These are phyloP conservation scores for Meiosimyza decipiens DNA, from an alignment of 2,888 invertebrate genomes.

Conservation along the genomic window DNA sequence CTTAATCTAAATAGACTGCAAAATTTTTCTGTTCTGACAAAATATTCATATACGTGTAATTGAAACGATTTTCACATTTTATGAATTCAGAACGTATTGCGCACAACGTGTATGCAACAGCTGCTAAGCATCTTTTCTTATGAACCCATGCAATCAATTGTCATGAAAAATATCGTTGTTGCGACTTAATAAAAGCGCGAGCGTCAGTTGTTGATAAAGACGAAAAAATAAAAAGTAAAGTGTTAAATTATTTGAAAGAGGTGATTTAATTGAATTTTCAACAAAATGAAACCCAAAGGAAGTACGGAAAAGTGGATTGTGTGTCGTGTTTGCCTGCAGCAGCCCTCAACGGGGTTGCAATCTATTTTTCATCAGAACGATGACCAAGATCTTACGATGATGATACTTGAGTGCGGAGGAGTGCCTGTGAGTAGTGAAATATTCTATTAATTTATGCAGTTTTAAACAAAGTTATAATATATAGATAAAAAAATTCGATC, in stretches of 20 bases:
- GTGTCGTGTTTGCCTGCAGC: conserved; percentile 58
- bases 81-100: too few relatives aligned
- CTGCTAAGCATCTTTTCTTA: too few relatives aligned
- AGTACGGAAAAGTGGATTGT: conserved; percentile 59
- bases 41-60: too few relatives aligned
- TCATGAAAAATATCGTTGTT: conserved; percentile 9
- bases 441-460: conserved; percentile 6
- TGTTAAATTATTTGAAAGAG: background rate
- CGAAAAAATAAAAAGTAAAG: conserved; percentile 24
- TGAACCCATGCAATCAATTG: background rate
- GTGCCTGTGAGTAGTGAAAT: conserved; percentile 56
- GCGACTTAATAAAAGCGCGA: conserved; percentile 4
- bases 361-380: conserved; percentile 57
- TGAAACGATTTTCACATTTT: too few relatives aligned
- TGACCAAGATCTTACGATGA: conserved; percentile 58
- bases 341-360: conserved; percentile 58
- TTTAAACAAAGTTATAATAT: background rate
- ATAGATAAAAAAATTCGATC: conserved; percentile 60
- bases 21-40: too few relatives aligned
- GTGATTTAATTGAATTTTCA: conserved; percentile 7
- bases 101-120: too few relatives aligned
- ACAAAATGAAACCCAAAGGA: conserved; percentile 52
- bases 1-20: too few relatives aligned
- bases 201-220: conserved; percentile 21
- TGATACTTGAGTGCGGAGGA: conserved; percentile 62